Evolutionary conservation across 2,888 invertebrate genomes (phyloP).

Genomic region (Apamea sordens): DNA sequence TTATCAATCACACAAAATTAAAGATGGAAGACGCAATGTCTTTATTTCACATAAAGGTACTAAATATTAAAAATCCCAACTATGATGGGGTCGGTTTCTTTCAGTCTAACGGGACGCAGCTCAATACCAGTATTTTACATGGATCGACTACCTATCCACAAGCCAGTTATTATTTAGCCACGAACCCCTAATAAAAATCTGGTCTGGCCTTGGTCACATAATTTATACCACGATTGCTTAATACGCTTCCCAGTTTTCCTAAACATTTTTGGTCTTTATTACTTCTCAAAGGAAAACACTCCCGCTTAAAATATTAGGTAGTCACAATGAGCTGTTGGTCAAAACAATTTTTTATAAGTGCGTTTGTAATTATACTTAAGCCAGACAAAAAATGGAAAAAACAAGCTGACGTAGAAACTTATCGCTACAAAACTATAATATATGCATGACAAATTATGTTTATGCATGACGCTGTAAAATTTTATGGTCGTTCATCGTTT

Average conservation of each 20-base stretch:
- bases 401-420: constrained; percentile 42
- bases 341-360: constrained; percentile 21
- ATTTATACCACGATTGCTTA: neutral
- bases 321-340: neutral
- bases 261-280: neutral
- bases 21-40: neutral
- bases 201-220: neutral
- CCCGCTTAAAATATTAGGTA: neutral
- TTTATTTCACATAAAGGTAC: neutral
- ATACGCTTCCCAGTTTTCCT: neutral
- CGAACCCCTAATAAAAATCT: neutral
- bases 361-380: constrained; percentile 11
- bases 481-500: constrained; percentile 7
- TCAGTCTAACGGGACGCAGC: neutral
- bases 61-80: no score
- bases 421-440: constrained; percentile 31
- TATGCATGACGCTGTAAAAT: constrained; percentile 35
- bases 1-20: neutral
- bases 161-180: neutral
- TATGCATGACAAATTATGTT: constrained; percentile 41
- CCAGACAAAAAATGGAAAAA: constrained; percentile 17
- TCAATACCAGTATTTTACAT: neutral
- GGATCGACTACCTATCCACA: neutral
- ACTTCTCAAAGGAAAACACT: neutral
- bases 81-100: neutral